Evolutionary conservation across 2,888 invertebrate species (phyloP), one percentile per base, ranked within the genome.

Genomic region (Biston betularia): DNA sequence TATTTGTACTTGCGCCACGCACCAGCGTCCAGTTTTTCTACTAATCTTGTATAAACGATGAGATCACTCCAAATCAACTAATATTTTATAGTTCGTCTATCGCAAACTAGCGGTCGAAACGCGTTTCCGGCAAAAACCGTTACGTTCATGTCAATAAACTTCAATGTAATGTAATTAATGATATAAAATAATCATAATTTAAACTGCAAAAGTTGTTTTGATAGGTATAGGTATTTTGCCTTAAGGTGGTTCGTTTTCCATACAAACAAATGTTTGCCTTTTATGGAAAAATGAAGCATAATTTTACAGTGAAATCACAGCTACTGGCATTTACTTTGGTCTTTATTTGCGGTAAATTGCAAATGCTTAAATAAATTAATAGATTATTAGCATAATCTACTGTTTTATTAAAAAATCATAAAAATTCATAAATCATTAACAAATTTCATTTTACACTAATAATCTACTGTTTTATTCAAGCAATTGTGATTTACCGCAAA

Each of bases 11-110:
- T 65, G 54, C 7, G 56, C 60, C 52, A 61, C 52, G 40, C 61
- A 1, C 14, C 54, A 14, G 38, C 54, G 55, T 24, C 79, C 78
- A 74, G 75, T 72, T 80, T 85, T 83, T 77, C 74, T 76, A 69
- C 68, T 81, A 79, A 86, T 88, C 84, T 85, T 79, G 82, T 85
- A 85, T 87, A 79, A 82, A 88, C 83, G 88, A 88, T 85, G 79
- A 80, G 79, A 84, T 85, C 81, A 78, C 80, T 79, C 80, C 79
- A 49, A 58, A 79, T 77, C 56, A 33, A 79, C 79, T 78, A 75
- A 84, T 85, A 86, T 85, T 84, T 86, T 79, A 83, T 76, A 75
- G 40, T 59, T 48, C 40, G 48, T 48, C 65, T 49, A 65, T 60
- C 71, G 70, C 66, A 71, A 70, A 71, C 74, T 65, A 42, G 59